Conservation (phyloP, 2,888 invertebrate species). For the Cepaea hortensis region DNA sequence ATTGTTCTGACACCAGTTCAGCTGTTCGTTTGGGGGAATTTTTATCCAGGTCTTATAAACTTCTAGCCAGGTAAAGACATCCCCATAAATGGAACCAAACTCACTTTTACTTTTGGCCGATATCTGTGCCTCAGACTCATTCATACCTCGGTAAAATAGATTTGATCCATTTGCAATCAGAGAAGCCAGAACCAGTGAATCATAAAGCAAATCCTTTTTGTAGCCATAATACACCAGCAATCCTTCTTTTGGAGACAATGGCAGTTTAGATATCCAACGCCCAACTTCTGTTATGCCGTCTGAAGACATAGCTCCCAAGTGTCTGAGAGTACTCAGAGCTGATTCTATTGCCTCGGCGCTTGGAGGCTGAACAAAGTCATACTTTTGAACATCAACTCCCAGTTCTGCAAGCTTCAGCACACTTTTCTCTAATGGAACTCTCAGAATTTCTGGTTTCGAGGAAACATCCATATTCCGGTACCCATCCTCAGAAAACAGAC, state of each 20-base stretch:
- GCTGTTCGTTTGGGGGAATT: constrained; percentile 60
- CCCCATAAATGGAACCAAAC: constrained; percentile 69
- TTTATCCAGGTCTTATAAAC: constrained; percentile 67
- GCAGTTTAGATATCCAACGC: constrained; percentile 68
- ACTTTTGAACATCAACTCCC: constrained; percentile 66
- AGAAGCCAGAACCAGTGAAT: constrained; percentile 63
- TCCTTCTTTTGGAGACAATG: constrained; percentile 71
- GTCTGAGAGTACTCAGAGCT: constrained; percentile 63
- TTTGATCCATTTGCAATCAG: constrained; percentile 65
- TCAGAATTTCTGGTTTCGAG: constrained; percentile 73
- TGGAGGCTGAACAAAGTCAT: constrained; percentile 74
- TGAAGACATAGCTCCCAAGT: constrained; percentile 66
- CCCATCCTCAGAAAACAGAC: constrained; percentile 71
- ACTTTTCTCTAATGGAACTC: constrained; percentile 69
- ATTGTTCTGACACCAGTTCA: constrained; percentile 70
- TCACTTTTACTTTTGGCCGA: constrained; percentile 63
- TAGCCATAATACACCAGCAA: constrained; percentile 28
- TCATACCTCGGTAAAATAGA: constrained; percentile 68
- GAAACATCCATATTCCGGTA: constrained; percentile 67
- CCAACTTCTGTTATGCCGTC: constrained; percentile 69
- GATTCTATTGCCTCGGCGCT: constrained; percentile 59
- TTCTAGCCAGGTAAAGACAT: constrained; percentile 66
- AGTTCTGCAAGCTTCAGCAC: constrained; percentile 71
- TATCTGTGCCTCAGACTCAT: constrained; percentile 62
- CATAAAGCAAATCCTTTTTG: constrained; percentile 40